A percentile compares a stretch with the other conserved stretches of the same genome.
Evolutionary conservation across 2,888 invertebrate species (phyloP).

Genomic region (Belgica antarctica): DNA sequence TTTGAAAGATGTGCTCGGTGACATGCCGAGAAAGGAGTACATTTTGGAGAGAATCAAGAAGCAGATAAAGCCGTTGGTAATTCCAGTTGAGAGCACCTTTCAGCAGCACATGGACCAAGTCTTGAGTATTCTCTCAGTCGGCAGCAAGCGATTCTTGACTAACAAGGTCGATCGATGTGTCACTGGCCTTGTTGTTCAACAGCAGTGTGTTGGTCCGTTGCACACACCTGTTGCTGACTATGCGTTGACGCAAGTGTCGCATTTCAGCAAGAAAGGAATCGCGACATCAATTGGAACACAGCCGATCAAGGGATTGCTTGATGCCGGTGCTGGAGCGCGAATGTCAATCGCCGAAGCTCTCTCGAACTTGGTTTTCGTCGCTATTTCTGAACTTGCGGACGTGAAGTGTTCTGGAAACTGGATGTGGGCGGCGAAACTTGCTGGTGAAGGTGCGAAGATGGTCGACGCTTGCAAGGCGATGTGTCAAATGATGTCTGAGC

Average conservation of each 20-base stretch:
- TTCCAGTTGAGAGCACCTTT: constrained; percentile 62
- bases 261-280: constrained; percentile 78
- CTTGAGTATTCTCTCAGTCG: constrained; percentile 83
- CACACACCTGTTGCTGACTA: constrained; percentile 96
- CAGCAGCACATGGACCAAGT: constrained; percentile 73
- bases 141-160: constrained; percentile 91
- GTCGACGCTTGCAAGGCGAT: constrained; percentile 85
- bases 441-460: constrained; percentile 86
- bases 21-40: constrained; percentile 73
- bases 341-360: constrained; percentile 93
- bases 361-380: constrained; percentile 82
- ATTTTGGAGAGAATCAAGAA: constrained; percentile 54
- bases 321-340: constrained; percentile 82
- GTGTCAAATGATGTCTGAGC: constrained; percentile 75
- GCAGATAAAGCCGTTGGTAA: constrained; percentile 57
- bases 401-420: constrained; percentile 99
- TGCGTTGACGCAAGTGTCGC: constrained; percentile 83
- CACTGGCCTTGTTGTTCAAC: constrained; percentile 91
- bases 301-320: constrained; percentile 86
- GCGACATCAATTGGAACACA: constrained; percentile 97
- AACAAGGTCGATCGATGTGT: constrained; percentile 96
- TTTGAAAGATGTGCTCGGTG: constrained; percentile 81
- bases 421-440: constrained; percentile 99
- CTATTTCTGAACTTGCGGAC: constrained; percentile 69
- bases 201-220: constrained; percentile 96